Base-by-base conservation (phyloP, 1,140 invertebrate genomes). In the Heliconius nattereri region DNA sequence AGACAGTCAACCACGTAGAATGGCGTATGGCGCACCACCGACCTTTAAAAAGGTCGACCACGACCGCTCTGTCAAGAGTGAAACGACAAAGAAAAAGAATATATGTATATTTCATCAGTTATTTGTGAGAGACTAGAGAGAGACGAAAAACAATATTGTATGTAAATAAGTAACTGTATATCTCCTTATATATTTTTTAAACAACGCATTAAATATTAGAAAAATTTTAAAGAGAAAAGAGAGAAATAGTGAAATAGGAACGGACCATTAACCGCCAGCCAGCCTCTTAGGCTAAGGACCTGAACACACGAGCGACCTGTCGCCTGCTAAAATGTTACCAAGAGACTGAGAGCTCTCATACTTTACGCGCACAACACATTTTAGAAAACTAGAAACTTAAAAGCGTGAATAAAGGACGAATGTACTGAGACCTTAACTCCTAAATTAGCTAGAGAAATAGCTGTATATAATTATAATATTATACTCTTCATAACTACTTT, bases 261-360 rank as follows among this genome's bases (percentile, higher is more conserved):
- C 79, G 76, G 72, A 70, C 76, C 76, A 74, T 78, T 78, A 74
- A 78, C 72, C 60, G 54, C 72, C 35, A 78, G 73, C 35, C 78
- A 40, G 57, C 32, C 79, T 78, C 79, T 81, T 75, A 78, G 79
- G 45, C 79, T 78, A 76, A 81, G 76, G 76, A 71, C 70, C 66
- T 32, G 71, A 76, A 80, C 52, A 80, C 78, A 80, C 73, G 70
- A 76, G 78, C 78, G 66, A 75, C 73, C 49, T 71, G 78, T 78
- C 78, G 74, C 66, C 74, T 76, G n/a, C 73, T 72, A 75, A 77
- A 77, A 52, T 40, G 52, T 29, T 75, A 49, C 70, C 75, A 20
- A 37, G 60, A 79, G 11, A 72, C 66, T 72, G 54, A 79, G 73
- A 75, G 73, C 78, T 76, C 73, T 75, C 74, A 75, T 37, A 26